phyloP scores from a whole-genome alignment of 2,888 invertebrate genomes.

The Neocrepidodera transversa region DNA sequence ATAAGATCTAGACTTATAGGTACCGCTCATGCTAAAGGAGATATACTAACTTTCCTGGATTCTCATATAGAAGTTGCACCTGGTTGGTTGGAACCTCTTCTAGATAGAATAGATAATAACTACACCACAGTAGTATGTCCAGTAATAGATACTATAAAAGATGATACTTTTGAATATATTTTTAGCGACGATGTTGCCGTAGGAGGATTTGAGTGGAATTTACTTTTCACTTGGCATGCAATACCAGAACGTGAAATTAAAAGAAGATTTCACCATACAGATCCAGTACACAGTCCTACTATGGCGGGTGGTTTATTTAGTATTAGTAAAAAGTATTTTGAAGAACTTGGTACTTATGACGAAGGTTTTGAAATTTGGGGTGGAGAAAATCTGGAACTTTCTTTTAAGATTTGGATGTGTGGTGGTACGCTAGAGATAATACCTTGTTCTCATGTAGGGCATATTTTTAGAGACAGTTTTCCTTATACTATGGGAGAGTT shows the following conservation, averaged over 20 bases:
- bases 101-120: constrained; percentile 86
- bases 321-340: constrained; percentile 92
- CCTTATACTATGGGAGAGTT: constrained; percentile 80
- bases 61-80: constrained; percentile 98
- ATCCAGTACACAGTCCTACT: constrained; percentile 94
- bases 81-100: constrained; percentile 92
- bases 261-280: constrained; percentile 83
- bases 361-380: constrained; percentile 99
- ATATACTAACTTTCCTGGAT: constrained; percentile 88
- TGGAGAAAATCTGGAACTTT: constrained; percentile 95
- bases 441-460: constrained; percentile 98
- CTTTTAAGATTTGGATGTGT: constrained; percentile 99
- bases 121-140: constrained; percentile 92
- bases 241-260: constrained; percentile 90
- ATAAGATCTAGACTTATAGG: constrained; percentile 93
- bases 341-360: constrained; percentile 94
- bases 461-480: constrained; percentile 94
- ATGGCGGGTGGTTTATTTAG: constrained; percentile 99
- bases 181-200: constrained; percentile 87
- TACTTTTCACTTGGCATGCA: constrained; percentile 98
- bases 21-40: constrained; percentile 53
- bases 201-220: constrained; percentile 91
- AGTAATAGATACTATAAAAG: constrained; percentile 94
- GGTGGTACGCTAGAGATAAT: constrained; percentile 96
- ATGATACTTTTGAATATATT: constrained; percentile 90